phyloP scores from a whole-genome alignment of 1,140 invertebrate genomes.

The Whitmania pigra region DNA sequence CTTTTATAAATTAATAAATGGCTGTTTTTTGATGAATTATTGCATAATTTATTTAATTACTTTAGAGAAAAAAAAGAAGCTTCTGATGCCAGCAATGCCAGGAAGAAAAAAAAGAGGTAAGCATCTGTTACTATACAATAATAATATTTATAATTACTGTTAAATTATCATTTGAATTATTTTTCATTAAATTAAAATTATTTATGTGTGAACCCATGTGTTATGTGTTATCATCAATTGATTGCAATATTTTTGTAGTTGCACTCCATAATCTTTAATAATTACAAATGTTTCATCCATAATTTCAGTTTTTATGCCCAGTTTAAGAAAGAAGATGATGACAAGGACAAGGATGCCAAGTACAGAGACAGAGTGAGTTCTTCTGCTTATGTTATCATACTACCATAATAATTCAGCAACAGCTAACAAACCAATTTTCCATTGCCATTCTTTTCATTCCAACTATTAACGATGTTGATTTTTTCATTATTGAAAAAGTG shows the following conservation, averaged over 20 bases:
- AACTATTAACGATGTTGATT: neutral
- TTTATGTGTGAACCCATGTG: no score
- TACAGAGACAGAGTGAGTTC: constrained; percentile 63
- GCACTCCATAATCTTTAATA: neutral
- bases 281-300: constrained; percentile 11
- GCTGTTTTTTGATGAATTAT: no score
- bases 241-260: neutral
- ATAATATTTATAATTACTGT: no score
- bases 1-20: neutral
- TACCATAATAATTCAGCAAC: neutral
- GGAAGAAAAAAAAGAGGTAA: constrained; percentile 46
- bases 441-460: no score
- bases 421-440: no score
- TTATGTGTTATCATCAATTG: neutral
- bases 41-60: neutral
- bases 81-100: neutral
- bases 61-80: neutral
- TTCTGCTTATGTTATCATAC: neutral
- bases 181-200: no score
- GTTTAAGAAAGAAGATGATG: constrained; percentile 85
- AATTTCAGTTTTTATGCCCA: constrained; percentile 69
- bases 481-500: neutral
- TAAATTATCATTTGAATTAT: no score
- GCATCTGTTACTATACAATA: neutral
- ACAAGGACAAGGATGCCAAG: constrained; percentile 88